Conservation (phyloP, 2,888 invertebrate species). For the Amaurobius ferox region DNA sequence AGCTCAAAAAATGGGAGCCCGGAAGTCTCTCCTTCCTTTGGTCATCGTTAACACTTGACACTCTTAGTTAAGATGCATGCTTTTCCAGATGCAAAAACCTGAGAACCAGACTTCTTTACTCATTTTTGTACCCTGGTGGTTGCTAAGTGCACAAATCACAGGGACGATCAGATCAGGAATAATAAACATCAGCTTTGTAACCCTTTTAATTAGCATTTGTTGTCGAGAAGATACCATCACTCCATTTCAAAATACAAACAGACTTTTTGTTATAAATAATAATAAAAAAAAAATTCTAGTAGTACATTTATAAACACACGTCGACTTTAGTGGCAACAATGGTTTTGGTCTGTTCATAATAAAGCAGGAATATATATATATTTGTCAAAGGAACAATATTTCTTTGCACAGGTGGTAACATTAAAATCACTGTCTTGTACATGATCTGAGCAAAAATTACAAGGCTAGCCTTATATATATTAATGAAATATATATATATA, state of each 20-base stretch:
- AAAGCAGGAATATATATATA: conserved; percentile 65
- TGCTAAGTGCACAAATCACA: conserved; percentile 64
- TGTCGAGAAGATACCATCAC: conserved; percentile 28
- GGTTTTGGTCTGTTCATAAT: conserved; percentile 49
- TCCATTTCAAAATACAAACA: conserved; percentile 36
- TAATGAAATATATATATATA: conserved; percentile 41
- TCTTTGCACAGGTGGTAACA: conserved; percentile 69
- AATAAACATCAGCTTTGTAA: conserved; percentile 32
- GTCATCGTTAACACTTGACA: conserved; percentile 2
- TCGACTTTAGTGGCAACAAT: conserved; percentile 45
- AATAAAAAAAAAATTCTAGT: conserved; percentile 22
- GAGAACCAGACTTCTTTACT: conserved; percentile 14
- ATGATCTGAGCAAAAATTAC: conserved; percentile 70
- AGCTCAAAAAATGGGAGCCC: neutral
- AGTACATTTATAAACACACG: conserved; percentile 35
- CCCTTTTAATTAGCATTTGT: conserved; percentile 11
- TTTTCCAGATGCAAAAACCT: conserved; percentile 31
- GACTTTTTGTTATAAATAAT: neutral
- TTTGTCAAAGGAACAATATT: conserved; percentile 65
- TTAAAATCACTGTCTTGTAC: conserved; percentile 69
- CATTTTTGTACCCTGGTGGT: conserved; percentile 57
- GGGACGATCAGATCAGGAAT: conserved; percentile 56
- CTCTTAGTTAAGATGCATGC: conserved; percentile 22
- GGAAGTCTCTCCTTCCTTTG: conserved; percentile 22
- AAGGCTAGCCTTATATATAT: conserved; percentile 68